Conservation (phyloP, 2,113 vertebrate species). For the Glaucomys volans region DNA sequence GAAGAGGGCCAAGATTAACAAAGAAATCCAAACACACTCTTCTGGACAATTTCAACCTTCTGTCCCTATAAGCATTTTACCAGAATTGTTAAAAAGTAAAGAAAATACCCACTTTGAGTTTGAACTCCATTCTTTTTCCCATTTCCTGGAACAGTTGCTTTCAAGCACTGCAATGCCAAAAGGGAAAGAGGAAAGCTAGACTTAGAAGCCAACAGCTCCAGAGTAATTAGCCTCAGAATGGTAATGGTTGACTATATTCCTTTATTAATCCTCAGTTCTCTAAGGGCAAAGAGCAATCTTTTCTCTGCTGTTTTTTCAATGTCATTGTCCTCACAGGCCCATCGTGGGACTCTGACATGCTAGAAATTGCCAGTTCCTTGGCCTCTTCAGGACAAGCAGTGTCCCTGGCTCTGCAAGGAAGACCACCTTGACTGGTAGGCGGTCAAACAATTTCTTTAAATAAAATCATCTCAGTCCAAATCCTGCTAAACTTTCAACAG, state of each 20-base stretch:
- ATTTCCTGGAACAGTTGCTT: slow-evolving; percentile 38
- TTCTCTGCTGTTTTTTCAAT: slow-evolving; percentile 47
- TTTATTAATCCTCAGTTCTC: not conserved
- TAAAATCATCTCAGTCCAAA: not conserved
- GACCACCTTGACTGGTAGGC: not conserved
- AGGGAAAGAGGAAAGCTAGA: not conserved
- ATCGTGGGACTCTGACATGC: not conserved
- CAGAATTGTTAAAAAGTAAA: slow-evolving; percentile 34
- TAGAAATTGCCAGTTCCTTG: not conserved
- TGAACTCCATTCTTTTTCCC: slow-evolving; percentile 45
- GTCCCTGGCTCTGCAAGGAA: not conserved
- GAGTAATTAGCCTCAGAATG: not conserved
- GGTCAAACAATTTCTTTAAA: not conserved
- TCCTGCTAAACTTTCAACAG: not conserved
- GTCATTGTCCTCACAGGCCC: not conserved
- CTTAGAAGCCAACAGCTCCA: not conserved
- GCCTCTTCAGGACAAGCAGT: not conserved
- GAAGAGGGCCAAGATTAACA: slow-evolving; percentile 43
- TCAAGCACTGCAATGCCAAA: slow-evolving; percentile 26
- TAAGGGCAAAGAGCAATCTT: slow-evolving; percentile 23
- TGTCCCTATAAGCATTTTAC: slow-evolving; percentile 54
- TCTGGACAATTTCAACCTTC: slow-evolving; percentile 41
- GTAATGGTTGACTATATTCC: not conserved
- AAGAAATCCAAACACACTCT: slow-evolving; percentile 44
- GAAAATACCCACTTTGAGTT: slow-evolving; percentile 22